A percentile compares a stretch with the other conserved stretches of the same genome.
phyloP scores from a whole-genome alignment of 2,113 vertebrate genomes.

The Xiphophorus maculatus region DNA sequence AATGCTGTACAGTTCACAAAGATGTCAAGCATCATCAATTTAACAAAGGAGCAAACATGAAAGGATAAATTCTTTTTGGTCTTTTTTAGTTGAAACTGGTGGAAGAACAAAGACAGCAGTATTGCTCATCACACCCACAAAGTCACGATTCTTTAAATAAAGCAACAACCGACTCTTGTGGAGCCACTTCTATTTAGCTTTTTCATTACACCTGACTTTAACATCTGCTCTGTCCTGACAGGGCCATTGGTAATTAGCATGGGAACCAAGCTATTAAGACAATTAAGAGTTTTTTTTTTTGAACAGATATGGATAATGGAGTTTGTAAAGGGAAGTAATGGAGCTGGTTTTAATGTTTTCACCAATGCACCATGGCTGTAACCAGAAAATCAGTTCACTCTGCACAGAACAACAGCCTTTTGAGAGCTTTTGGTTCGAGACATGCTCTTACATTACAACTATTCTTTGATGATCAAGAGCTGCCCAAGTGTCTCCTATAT shows the following conservation, averaged over 20 bases:
- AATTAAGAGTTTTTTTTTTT: not conserved
- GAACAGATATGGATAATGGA: conserved; percentile 14
- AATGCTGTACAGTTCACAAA: not conserved
- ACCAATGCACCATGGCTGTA: not conserved
- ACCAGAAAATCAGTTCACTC: conserved; percentile 31
- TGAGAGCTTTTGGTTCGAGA: conserved; percentile 42
- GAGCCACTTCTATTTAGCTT: conserved; percentile 17
- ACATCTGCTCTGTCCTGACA: not conserved
- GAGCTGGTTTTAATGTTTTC: conserved; percentile 20
- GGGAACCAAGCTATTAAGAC: not conserved
- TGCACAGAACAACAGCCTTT: conserved; percentile 52
- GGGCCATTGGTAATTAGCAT: not conserved
- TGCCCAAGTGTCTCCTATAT: conserved; percentile 33
- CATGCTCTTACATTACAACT: conserved; percentile 49
- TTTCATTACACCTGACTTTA: conserved; percentile 50
- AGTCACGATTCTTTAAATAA: conserved; percentile 48
- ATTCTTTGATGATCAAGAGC: conserved; percentile 12
- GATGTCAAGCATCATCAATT: conserved; percentile 20
- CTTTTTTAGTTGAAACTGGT: conserved; percentile 32
- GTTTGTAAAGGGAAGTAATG: conserved; percentile 18
- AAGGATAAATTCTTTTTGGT: conserved; percentile 10
- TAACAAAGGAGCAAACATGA: conserved; percentile 11
- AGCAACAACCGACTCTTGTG: conserved; percentile 4
- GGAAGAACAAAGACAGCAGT: conserved; percentile 28
- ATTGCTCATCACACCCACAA: conserved; percentile 42